Base-by-base conservation (phyloP, 2,888 invertebrate genomes). In the Petrolisthes manimaculis region DNA sequence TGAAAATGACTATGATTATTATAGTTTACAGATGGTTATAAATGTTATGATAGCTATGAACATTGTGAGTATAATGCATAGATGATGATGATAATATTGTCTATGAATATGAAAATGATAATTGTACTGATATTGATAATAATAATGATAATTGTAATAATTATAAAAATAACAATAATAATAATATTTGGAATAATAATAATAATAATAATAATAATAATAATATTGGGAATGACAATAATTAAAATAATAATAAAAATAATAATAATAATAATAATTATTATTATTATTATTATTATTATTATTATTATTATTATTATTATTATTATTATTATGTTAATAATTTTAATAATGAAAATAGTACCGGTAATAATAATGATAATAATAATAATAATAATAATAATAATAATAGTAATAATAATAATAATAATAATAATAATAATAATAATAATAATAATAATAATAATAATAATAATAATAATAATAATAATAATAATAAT, bases 391-490 rank as follows among this genome's bases (percentile, higher is more conserved):
- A 51, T 79, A 54, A 79, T 53, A 79, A 53, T 5, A 12, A 54
- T 24, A 54, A 14, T 24, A 54, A 54, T 18, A 51, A 61, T 18
- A 12, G n/a, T 37, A 37, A 37, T 37, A 5, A 77, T 5, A 77
- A 24, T 21, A 77, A 5, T 5, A n/a, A 37, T 24, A 77, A 37
- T 24, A 77, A 37, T 12, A 75, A 37, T 37, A 37, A 37, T 37
- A 37, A 37, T 37, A 5, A 77, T 5, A 75, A 18, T n/a, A 75
- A 77, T 5, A 77, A 77, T 24, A 77, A 77, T 77, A 1, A 77
- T 77, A 24, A 77, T n/a, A 77, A 78, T 78, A 51, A 77, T 77
- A 37, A 5, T 51, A 21, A 77, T 77, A 77, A n/a, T n/a, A 21
- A 3, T n/a, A 8, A 21, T 78, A 8, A 51, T 8, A 5, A 77